Evolutionary conservation across 2,797 vertebrate species (phyloP).

Genomic region (Perodicticus potto): DNA sequence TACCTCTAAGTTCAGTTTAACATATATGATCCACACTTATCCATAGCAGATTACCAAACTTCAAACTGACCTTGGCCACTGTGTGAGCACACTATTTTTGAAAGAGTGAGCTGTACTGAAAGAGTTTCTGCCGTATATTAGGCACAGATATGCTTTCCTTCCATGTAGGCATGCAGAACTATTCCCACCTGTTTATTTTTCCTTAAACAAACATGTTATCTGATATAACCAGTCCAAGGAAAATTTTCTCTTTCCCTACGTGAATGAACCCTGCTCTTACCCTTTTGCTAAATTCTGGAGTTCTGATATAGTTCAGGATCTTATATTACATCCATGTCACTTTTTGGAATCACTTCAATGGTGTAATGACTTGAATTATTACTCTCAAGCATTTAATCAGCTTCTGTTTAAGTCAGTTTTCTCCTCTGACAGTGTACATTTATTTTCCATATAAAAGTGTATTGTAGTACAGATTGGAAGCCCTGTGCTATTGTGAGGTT

Average conservation of each 20-base stretch:
- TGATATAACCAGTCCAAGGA: slow-evolving; percentile 80
- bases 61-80: slow-evolving; percentile 83
- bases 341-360: slow-evolving; percentile 71
- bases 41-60: slow-evolving; percentile 82
- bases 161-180: slow-evolving; percentile 78
- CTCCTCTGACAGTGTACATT: slow-evolving; percentile 38
- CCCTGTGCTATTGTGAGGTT: background rate
- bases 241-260: slow-evolving; percentile 74
- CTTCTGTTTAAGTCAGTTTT: slow-evolving; percentile 74
- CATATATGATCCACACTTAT: slow-evolving; percentile 78
- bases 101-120: slow-evolving; percentile 84
- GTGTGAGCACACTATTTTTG: slow-evolving; percentile 85
- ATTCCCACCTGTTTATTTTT: slow-evolving; percentile 87
- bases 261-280: slow-evolving; percentile 76
- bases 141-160: slow-evolving; percentile 81
- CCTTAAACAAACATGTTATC: slow-evolving; percentile 85
- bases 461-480: slow-evolving; percentile 26
- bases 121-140: slow-evolving; percentile 85
- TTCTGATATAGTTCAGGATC: slow-evolving; percentile 69
- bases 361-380: slow-evolving; percentile 54
- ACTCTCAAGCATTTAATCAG: slow-evolving; percentile 72
- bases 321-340: slow-evolving; percentile 68
- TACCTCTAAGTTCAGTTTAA: slow-evolving; percentile 74
- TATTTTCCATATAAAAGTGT: slow-evolving; percentile 59
- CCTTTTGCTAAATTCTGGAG: slow-evolving; percentile 59